Percentiles rank a stretch among this genome's conserved stretches.
Evolutionary conservation across 2,113 vertebrate genomes (phyloP).

Genomic region (Pseudopipra pipra): DNA sequence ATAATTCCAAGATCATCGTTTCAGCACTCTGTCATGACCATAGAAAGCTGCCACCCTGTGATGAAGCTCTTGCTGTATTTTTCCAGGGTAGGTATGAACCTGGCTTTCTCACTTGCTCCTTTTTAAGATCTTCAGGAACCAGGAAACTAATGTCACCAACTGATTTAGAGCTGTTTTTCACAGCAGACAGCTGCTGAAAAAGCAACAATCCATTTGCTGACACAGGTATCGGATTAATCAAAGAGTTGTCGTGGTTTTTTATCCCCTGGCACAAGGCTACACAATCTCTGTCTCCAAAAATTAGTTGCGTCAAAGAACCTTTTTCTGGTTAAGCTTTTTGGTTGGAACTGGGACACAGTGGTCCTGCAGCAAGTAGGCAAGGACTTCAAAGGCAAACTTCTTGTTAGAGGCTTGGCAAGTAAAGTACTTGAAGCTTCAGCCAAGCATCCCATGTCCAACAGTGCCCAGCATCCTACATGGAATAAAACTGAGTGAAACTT

Average conservation of each 20-base stretch:
- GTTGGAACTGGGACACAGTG: background rate
- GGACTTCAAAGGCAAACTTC: conserved; percentile 26
- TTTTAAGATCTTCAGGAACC: background rate
- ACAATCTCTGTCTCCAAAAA: background rate
- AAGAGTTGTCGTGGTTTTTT: background rate
- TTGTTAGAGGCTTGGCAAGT: background rate
- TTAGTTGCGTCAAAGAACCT: background rate
- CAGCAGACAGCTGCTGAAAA: background rate
- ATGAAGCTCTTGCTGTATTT: background rate
- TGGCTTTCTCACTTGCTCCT: background rate
- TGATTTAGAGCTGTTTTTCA: background rate
- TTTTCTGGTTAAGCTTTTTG: background rate
- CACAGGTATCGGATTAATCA: background rate
- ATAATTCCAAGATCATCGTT: background rate
- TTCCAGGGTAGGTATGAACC: background rate
- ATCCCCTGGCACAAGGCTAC: background rate
- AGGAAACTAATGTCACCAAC: background rate
- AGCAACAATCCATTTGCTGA: background rate
- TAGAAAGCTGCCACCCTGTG: background rate
- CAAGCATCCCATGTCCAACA: background rate
- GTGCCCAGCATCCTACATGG: background rate
- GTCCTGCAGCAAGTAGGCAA: background rate
- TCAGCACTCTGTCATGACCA: background rate
- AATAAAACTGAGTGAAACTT: background rate
- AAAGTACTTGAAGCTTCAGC: background rate